Conservation (phyloP, 2,113 vertebrate species). For the Trogon surrucura region DNA sequence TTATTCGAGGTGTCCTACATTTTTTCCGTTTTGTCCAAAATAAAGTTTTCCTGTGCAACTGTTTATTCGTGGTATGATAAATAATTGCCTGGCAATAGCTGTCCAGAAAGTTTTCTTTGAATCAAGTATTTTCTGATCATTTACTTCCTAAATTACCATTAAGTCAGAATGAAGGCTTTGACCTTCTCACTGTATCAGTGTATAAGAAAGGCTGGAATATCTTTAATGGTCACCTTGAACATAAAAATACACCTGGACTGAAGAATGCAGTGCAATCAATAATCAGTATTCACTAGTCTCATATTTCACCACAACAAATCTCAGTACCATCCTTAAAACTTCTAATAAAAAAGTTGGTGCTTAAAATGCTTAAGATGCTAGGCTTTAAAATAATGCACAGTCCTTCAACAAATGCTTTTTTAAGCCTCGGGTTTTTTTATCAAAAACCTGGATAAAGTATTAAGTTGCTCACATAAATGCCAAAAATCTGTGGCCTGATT, state of each 20-base stretch:
- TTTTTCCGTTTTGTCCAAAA: background rate
- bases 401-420: background rate
- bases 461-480: background rate
- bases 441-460: background rate
- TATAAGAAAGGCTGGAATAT: background rate
- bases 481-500: background rate
- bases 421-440: background rate
- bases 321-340: background rate
- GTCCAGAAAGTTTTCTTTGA: background rate
- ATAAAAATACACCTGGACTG: background rate
- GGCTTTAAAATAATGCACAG: background rate
- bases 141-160: background rate
- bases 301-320: background rate
- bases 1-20: background rate
- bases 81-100: background rate
- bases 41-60: background rate
- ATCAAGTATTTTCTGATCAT: background rate
- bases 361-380: background rate
- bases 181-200: background rate
- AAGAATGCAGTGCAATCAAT: background rate
- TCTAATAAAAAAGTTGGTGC: background rate
- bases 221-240: background rate
- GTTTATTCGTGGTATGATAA: background rate
- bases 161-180: background rate
- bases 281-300: background rate